Percentiles rank a stretch among this genome's conserved stretches.
These are phyloP conservation scores for Bovichtus diacanthus DNA, from an alignment of 2,797 vertebrate species.

Conservation along the genomic window DNA sequence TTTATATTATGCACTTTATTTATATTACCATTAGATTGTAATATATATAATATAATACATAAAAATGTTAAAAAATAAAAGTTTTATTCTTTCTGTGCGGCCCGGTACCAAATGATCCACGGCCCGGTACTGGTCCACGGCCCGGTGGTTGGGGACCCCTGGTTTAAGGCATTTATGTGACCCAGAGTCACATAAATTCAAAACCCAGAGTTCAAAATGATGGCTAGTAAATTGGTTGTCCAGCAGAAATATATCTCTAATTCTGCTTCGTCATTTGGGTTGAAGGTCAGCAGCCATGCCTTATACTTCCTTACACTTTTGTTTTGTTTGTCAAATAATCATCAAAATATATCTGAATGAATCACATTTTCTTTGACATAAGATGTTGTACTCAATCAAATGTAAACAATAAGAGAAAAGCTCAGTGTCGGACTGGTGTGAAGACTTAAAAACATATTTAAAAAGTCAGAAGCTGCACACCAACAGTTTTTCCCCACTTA, in stretches of 20 bases:
- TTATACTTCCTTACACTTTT: background rate
- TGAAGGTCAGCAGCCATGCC: background rate
- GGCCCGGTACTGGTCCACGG: too few species aligned
- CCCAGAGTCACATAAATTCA: too few species aligned
- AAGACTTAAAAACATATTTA: background rate
- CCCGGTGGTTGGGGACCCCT: too few species aligned
- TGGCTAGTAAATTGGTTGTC: background rate
- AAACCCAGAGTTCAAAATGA: too few species aligned
- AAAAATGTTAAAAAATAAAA: too few species aligned
- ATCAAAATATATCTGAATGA: background rate
- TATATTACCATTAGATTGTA: too few species aligned
- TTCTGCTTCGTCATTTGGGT: background rate
- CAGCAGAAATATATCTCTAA: background rate
- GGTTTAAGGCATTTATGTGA: background rate
- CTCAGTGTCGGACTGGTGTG: background rate
- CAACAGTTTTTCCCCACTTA: background rate
- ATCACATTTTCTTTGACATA: background rate
- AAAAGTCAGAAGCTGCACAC: background rate
- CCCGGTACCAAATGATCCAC: too few species aligned
- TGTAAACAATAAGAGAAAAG: background rate
- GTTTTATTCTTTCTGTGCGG: too few species aligned
- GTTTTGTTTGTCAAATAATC: background rate
- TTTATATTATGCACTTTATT: too few species aligned
- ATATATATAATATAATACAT: too few species aligned
- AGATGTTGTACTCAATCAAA: background rate